Conservation (phyloP, 2,888 invertebrate species). For the Melanostoma scalare region DNA sequence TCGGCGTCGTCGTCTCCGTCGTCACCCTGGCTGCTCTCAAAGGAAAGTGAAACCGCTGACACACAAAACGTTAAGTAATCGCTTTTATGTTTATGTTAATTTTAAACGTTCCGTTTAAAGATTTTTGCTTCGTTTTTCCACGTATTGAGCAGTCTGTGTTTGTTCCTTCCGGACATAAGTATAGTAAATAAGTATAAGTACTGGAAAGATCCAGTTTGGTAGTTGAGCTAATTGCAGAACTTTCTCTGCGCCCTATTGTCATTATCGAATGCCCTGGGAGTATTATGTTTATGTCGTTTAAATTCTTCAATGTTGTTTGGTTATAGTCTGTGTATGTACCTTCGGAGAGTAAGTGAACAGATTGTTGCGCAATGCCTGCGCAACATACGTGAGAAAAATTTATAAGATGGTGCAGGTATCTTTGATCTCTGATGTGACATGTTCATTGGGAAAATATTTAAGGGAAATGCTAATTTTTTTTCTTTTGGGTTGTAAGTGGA, state of each 20-base stretch:
- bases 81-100: slow-evolving; percentile 62
- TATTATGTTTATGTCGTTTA: slow-evolving; percentile 32
- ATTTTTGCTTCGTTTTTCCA: slow-evolving; percentile 31
- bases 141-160: slow-evolving; percentile 47
- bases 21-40: slow-evolving; percentile 64
- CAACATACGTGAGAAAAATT: slow-evolving; percentile 17
- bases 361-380: slow-evolving; percentile 48
- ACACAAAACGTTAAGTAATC: slow-evolving; percentile 75
- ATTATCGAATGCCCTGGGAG: slow-evolving; percentile 21
- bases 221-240: slow-evolving; percentile 59
- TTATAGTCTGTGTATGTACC: not conserved
- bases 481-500: too few relatives aligned
- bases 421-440: too few relatives aligned
- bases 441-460: too few relatives aligned
- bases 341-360: slow-evolving; percentile 9
- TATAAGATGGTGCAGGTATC: slow-evolving; percentile 4
- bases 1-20: slow-evolving; percentile 13
- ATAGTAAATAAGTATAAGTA: not conserved
- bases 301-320: slow-evolving; percentile 24
- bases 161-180: slow-evolving; percentile 45
- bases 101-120: slow-evolving; percentile 54
- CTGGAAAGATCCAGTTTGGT: slow-evolving; percentile 35
- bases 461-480: too few relatives aligned
- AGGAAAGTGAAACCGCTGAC: slow-evolving; percentile 80
- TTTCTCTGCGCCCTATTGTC: slow-evolving; percentile 61